Base-by-base conservation (phyloP, 1,140 invertebrate genomes). In the Lineus longissimus region DNA sequence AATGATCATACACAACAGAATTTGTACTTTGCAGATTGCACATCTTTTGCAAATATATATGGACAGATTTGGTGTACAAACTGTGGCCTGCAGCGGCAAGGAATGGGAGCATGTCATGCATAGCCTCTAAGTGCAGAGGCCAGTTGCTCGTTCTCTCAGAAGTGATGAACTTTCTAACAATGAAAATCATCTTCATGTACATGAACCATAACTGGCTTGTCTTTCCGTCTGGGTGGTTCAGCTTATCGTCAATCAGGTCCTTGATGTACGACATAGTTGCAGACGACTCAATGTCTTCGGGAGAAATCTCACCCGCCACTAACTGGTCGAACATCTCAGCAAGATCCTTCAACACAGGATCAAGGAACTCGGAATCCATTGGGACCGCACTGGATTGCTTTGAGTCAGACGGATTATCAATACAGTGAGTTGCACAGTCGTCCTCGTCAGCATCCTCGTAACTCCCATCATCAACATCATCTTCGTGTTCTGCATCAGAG, bases 21-120 rank as follows among this genome's bases (percentile, higher is more conserved):
- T 57, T 25, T 25, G 27, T 19, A 2, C 64, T 59, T 41, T 74
- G 19, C 62, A 78, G 66, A 58, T 70, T 33, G 56, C 45, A 0
- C 80, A 80, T 83, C 70, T 82, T 68, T 75, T 82, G 78, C 13
- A 84, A 59, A 70, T 84, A 84, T 22, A 83, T 58, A 40, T 78
- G 74, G 40, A 69, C 69, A 60, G 78, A 81, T 76, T 84, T 85
- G 6, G 81, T 76, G 70, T 83, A 83, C 27, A 76, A 59, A 63
- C 78, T 79, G 33, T 36, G 33, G 33, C 33, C 33, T 36, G 33
- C 33, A 7, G 33, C 33, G 4, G 33, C 33, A 36, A 83, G 81
- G 61, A 69, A 79, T 1, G 77, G 79, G 9, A 82, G 63, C 73
- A 83, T 83, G 60, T 74, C 62, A 47, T 68, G 55, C n/a, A 83